Conservation (phyloP, 2,888 invertebrate species). For the Drosophila emarginata region DNA sequence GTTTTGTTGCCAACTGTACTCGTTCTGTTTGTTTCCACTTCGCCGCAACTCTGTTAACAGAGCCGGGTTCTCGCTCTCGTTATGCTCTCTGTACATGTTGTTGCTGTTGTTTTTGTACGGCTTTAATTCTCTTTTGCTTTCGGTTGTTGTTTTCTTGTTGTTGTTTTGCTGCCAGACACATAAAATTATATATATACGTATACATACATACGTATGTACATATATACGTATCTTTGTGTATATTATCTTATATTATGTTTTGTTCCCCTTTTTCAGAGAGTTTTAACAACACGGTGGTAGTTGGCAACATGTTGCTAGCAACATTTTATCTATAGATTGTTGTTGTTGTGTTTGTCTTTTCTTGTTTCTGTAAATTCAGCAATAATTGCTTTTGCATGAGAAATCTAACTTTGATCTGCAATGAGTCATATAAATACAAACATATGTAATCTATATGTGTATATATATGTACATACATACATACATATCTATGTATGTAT, state of each 20-base stretch:
- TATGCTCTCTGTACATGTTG: conserved; percentile 11
- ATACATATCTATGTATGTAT: too few relatives aligned
- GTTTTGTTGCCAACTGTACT: conserved; percentile 80
- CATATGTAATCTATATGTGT: not conserved
- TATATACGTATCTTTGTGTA: conserved; percentile 1
- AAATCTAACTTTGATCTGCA: conserved; percentile 21
- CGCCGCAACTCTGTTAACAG: conserved; percentile 49
- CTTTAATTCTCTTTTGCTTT: conserved; percentile 67
- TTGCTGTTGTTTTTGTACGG: conserved; percentile 64
- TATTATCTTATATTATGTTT: conserved; percentile 4
- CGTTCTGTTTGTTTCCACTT: conserved; percentile 36
- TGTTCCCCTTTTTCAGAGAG: conserved; percentile 5
- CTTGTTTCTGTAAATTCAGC: conserved; percentile 12
- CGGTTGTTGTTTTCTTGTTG: conserved; percentile 9
- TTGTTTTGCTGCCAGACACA: conserved; percentile 19
- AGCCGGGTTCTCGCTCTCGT: conserved; percentile 24
- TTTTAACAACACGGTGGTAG: not conserved
- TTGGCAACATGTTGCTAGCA: conserved; percentile 34
- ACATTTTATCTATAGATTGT: conserved; percentile 19
- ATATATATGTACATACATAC: not conserved
- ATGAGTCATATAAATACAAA: conserved; percentile 19
- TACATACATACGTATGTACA: conserved; percentile 1
- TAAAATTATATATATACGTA: not conserved
- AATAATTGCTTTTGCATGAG: conserved; percentile 4
- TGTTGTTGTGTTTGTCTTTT: conserved; percentile 14